Percentiles rank a stretch among this genome's conserved stretches.
phyloP scores from a whole-genome alignment of 2,113 vertebrate species.

The Merops nubicus region DNA sequence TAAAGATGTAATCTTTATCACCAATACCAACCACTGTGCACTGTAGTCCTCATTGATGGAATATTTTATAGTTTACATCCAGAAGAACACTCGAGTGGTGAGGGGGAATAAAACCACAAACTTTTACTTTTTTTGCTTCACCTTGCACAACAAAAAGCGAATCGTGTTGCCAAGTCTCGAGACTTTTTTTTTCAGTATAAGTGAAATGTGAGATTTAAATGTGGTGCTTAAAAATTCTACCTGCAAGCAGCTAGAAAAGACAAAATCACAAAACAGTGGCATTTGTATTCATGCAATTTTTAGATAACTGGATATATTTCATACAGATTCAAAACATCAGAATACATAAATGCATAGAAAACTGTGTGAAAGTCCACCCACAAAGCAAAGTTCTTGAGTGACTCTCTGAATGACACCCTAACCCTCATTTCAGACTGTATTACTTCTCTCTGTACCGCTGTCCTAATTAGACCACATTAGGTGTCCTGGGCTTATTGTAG shows the following conservation, averaged over 20 bases:
- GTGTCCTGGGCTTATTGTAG: slow-evolving; percentile 1
- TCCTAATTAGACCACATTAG: slow-evolving; percentile 43
- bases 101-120: neutral
- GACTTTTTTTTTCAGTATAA: neutral
- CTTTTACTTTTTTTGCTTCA: neutral
- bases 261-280: neutral
- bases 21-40: slow-evolving; percentile 38
- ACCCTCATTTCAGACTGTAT: slow-evolving; percentile 33
- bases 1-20: slow-evolving; percentile 51
- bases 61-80: slow-evolving; percentile 41
- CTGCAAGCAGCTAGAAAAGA: neutral
- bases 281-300: neutral
- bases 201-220: slow-evolving; percentile 30
- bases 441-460: slow-evolving; percentile 5
- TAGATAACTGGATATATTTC: neutral
- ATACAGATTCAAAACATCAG: neutral
- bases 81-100: neutral
- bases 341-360: neutral
- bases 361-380: neutral
- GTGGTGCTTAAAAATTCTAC: neutral
- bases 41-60: slow-evolving; percentile 28
- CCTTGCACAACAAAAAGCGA: neutral
- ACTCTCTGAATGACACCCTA: slow-evolving; percentile 2
- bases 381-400: neutral
- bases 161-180: neutral